Evolutionary conservation across 2,797 vertebrate species (phyloP), one percentile per base, ranked within the genome.

Genomic region (Margarornis squamiger): DNA sequence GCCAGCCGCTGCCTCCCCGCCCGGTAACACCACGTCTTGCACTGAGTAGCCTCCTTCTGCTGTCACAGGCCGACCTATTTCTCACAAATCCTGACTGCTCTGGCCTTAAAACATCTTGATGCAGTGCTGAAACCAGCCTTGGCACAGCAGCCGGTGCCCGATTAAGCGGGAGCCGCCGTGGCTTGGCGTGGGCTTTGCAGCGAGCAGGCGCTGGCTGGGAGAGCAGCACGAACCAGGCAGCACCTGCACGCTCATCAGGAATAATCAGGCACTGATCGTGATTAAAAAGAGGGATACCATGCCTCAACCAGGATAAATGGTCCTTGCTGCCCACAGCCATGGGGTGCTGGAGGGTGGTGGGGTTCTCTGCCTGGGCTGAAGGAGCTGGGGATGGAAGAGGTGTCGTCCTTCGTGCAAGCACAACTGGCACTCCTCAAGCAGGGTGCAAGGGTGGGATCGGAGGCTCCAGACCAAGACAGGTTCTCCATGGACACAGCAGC

Each of bases 41-140:
- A 29, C 57, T 2, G 49, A 90, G 82, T 22, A 75, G 76, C 76
- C 93, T 94, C 87, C 87, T 96, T 12, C 85, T 91, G 82, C 91
- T 95, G 91, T 78, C 92, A 83, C 73, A 66, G 70, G 51, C 73
- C 93, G 48, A 96, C 93, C 92, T 96, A 91, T 96, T 97, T 96
- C 91, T 91, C 96, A 84, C 92, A 92, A 95, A 88, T 86, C 85
- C 87, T 91, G 92, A 81, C 95, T 92, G 85, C 85, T 93, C 62
- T 92, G 92, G 76, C 96, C 91, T 96, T 93, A 93, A 94, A 97
- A 85, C 93, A 90, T 95, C 93, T 73, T 95, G 91, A 94, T 58
- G 62, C 89, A 88, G 93, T 70, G 92, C 86, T 86, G 92, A 24
- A 62, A 41, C 39, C 1, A 0, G 95, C 79, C 87, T 57, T 92